Percentiles rank a stretch among this genome's conserved stretches.
phyloP scores from a whole-genome alignment of 1,140 invertebrate species.

The Pomacea maculata region DNA sequence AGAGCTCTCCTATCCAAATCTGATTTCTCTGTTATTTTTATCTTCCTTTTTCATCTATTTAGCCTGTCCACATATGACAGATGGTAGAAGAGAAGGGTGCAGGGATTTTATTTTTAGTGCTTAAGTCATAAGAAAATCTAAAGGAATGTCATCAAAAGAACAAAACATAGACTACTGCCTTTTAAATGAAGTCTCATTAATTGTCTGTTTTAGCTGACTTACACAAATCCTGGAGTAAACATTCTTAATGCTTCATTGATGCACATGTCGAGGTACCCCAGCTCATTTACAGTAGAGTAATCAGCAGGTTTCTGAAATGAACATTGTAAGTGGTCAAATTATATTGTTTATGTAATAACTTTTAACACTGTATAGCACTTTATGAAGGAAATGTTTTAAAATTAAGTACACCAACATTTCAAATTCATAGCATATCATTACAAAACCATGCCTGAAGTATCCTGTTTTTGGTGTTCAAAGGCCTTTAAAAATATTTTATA shows the following conservation, averaged over 20 bases:
- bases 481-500: too few relatives aligned
- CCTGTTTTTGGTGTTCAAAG: too few relatives aligned
- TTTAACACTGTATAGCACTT: too few relatives aligned
- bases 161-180: too few relatives aligned
- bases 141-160: not conserved
- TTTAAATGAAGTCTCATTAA: not conserved
- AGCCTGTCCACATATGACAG: not conserved
- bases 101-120: not conserved
- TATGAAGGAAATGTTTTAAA: too few relatives aligned
- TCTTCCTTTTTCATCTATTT: not conserved
- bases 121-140: too few relatives aligned
- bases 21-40: too few relatives aligned
- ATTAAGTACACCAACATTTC: too few relatives aligned
- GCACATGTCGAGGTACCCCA: conserved; percentile 56
- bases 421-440: too few relatives aligned
- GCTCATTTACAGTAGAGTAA: conserved; percentile 6
- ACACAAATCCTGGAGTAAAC: conserved; percentile 52
- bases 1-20: too few relatives aligned
- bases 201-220: not conserved
- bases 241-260: conserved; percentile 59
- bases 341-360: not conserved
- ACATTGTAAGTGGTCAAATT: not conserved
- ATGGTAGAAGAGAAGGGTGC: too few relatives aligned
- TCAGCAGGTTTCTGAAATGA: conserved; percentile 7
- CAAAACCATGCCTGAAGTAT: too few relatives aligned